Base-by-base conservation (phyloP, 1,140 invertebrate species). In the Scaptodrosophila lebanonensis region DNA sequence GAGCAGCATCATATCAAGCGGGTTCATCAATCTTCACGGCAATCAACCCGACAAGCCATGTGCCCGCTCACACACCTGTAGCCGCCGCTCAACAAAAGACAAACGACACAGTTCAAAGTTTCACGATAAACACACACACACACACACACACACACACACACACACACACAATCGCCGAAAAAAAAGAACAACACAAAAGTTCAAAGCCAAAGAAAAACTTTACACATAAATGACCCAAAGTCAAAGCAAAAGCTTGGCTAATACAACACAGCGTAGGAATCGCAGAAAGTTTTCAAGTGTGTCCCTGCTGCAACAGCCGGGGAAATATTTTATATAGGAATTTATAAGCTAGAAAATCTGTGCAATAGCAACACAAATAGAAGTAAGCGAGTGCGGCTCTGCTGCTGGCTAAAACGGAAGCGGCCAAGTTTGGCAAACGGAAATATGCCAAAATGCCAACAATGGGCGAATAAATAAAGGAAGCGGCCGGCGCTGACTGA, bases 271-370 rank as follows among this genome's bases (percentile, higher is more conserved):
- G 29, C 25, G 27, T 44, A 44, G 30, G 11, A 15, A n/a, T 9
- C 25, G 44, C 36, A 11, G 53, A 66, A 79, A 82, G 65, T 79
- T 79, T 73, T 82, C 75, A 82, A 79, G 75, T 75, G 65, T 69
- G 73, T 73, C 56, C 60, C n/a, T n/a, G n/a, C n/a, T n/a, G n/a
- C n/a, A n/a, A n/a, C n/a, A n/a, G n/a, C n/a, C n/a, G n/a, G n/a
- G n/a, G 44, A 82, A 66, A 75, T 79, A 79, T 82, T 79, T 82
- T 65, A 61, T n/a, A n/a, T 47, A 69, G 69, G 73, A 79, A 79
- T 82, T 79, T 79, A 82, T 75, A 82, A 79, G 73, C 73, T 59
- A 69, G 49, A 69, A 79, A 79, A 79, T 79, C 75, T 53, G 30
- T 13, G 52, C 16, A 42, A 35, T 15, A 32, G 17, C 32, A 43